Conservation (phyloP, 2,888 invertebrate species). For the Dicyrtomina minuta region DNA sequence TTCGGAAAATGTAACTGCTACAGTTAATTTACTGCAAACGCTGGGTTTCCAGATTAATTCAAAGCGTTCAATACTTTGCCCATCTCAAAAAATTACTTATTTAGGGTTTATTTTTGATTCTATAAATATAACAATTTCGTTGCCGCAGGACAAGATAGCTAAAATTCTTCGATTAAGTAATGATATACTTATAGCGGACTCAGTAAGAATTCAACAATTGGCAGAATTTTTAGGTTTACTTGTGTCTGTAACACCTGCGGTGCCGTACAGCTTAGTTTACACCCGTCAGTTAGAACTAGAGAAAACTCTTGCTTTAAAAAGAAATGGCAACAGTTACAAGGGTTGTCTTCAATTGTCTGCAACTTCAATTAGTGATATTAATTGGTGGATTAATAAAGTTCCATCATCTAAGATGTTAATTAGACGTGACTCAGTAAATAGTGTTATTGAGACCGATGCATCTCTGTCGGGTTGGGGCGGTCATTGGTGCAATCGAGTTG, state of each 20-base stretch:
- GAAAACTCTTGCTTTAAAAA: background rate
- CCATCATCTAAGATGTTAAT: background rate
- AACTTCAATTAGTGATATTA: background rate
- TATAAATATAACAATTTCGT: background rate
- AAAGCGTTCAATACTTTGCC: background rate
- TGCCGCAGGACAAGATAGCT: background rate
- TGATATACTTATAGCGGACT: background rate
- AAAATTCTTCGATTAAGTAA: background rate
- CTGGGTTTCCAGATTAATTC: constrained; percentile 15
- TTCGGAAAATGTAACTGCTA: background rate
- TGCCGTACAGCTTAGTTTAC: too few species aligned
- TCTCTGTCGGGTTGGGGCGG: background rate
- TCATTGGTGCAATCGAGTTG: too few species aligned
- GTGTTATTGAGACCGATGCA: background rate
- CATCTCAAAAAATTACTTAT: background rate
- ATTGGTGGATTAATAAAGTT: background rate
- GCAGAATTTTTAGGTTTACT: constrained; percentile 4
- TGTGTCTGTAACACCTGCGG: constrained; percentile 2
- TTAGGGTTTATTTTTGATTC: constrained; percentile 28
- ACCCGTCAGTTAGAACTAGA: background rate
- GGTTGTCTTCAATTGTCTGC: background rate
- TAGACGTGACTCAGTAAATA: background rate
- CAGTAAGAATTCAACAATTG: background rate
- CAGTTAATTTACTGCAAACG: background rate
- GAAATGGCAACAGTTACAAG: background rate